Evolutionary conservation across 2,888 invertebrate species (phyloP).

Genomic region (Boloria euphrosyne): DNA sequence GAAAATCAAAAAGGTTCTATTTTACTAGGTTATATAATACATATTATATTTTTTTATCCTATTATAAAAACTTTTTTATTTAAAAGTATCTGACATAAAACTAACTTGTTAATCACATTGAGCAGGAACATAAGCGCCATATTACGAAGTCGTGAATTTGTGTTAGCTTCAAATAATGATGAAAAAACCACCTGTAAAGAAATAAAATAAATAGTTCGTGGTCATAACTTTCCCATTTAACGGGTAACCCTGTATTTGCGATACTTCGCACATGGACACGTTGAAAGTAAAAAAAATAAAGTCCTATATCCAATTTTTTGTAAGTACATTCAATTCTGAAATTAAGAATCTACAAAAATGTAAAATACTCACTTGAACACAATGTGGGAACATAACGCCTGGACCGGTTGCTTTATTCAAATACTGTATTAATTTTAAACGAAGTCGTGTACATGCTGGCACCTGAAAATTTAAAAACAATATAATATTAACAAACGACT

Average conservation of each 20-base stretch:
- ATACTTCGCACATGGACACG: no score
- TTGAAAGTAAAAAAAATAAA: background rate
- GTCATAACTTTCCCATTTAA: background rate
- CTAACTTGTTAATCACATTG: slow-evolving; percentile 91
- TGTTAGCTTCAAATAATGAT: slow-evolving; percentile 91
- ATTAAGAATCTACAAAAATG: background rate
- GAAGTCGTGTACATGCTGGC: slow-evolving; percentile 91
- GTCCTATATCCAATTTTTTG: background rate
- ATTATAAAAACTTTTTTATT: background rate
- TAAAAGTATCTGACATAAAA: slow-evolving; percentile 39
- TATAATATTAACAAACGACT: background rate
- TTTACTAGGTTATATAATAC: no score
- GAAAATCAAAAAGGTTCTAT: no score
- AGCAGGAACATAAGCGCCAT: slow-evolving; percentile 91
- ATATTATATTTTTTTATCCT: background rate
- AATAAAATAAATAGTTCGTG: background rate
- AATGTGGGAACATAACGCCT: slow-evolving; percentile 89
- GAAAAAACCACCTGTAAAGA: slow-evolving; percentile 89
- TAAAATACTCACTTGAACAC: slow-evolving; percentile 85
- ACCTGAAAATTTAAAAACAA: slow-evolving; percentile 54
- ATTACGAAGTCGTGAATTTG: slow-evolving; percentile 91
- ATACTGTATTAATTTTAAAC: slow-evolving; percentile 92
- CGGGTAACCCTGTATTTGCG: no score
- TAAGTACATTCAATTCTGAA: background rate
- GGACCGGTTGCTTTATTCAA: slow-evolving; percentile 87